Percentiles rank a stretch among this genome's conserved stretches.
These are phyloP conservation scores for Myotis lucifugus DNA, from an alignment of 2,113 vertebrate genomes.

Conservation along the genomic window DNA sequence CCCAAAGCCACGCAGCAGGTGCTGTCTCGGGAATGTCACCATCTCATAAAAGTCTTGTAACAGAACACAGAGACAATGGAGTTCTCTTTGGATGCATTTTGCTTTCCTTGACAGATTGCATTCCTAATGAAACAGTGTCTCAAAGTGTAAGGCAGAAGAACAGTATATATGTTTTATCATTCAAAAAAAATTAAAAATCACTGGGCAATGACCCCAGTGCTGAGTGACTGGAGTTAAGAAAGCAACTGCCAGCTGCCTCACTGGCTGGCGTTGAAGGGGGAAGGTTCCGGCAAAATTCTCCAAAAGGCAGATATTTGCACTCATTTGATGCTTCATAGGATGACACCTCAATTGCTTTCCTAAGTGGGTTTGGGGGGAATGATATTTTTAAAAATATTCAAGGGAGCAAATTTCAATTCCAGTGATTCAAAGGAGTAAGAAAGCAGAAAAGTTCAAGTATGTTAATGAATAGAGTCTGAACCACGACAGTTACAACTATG, in stretches of 20 bases:
- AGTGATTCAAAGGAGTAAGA: background rate
- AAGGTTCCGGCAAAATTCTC: background rate
- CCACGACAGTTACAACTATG: background rate
- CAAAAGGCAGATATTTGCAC: conserved; percentile 39
- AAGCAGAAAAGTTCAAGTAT: conserved; percentile 59
- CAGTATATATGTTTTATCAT: conserved; percentile 61
- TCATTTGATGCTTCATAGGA: conserved; percentile 43
- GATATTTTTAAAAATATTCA: background rate
- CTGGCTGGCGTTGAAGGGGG: background rate
- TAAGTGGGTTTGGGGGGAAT: background rate
- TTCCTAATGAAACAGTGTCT: conserved; percentile 80
- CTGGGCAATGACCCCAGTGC: conserved; percentile 45
- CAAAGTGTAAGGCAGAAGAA: conserved; percentile 64
- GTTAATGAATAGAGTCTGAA: background rate
- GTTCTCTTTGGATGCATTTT: conserved; percentile 73
- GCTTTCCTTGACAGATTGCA: conserved; percentile 79
- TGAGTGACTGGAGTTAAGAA: conserved; percentile 58
- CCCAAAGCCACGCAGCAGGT: conserved; percentile 84
- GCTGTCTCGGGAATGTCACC: conserved; percentile 83
- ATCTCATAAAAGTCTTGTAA: conserved; percentile 83
- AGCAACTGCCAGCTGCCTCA: background rate
- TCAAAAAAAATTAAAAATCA: background rate
- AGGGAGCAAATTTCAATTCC: background rate
- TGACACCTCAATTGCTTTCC: conserved; percentile 54
- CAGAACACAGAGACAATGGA: conserved; percentile 82